Evolutionary conservation across 2,113 vertebrate genomes (phyloP).

Genomic region (Pluvianellus socialis): DNA sequence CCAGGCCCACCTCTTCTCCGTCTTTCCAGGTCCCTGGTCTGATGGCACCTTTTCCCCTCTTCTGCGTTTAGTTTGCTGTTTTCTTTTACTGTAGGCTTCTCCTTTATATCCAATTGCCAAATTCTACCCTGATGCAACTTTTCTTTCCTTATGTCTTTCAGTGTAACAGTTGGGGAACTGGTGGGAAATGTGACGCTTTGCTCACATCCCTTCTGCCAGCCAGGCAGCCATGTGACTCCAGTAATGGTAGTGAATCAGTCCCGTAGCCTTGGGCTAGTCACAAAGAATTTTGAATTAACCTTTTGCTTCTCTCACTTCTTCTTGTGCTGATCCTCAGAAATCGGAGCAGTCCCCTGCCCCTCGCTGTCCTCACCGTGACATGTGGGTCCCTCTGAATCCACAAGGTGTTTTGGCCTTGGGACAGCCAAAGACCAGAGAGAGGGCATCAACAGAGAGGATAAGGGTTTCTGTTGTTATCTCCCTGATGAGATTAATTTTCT

Average conservation of each 20-base stretch:
- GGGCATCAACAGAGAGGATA: neutral
- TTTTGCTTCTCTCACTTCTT: neutral
- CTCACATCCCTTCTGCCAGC: conserved; percentile 31
- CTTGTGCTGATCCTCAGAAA: neutral
- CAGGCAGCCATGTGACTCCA: conserved; percentile 7
- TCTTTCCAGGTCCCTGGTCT: neutral
- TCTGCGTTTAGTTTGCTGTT: neutral
- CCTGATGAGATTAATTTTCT: conserved; percentile 49
- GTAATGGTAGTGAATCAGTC: neutral
- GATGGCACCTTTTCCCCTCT: neutral
- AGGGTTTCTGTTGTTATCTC: conserved; percentile 2
- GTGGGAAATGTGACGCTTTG: conserved; percentile 24
- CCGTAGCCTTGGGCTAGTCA: neutral
- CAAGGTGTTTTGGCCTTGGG: neutral
- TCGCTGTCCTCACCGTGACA: neutral
- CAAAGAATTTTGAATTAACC: neutral
- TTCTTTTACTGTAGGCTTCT: neutral
- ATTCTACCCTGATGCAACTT: neutral
- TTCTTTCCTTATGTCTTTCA: conserved; percentile 10
- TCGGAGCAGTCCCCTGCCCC: neutral
- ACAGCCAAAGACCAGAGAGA: conserved; percentile 2
- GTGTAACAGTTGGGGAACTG: conserved; percentile 23
- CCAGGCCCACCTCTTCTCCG: neutral
- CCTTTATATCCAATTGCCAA: neutral
- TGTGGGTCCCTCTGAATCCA: neutral